phyloP scores from a whole-genome alignment of 2,888 invertebrate species.

The Rhogogaster chlorosoma region DNA sequence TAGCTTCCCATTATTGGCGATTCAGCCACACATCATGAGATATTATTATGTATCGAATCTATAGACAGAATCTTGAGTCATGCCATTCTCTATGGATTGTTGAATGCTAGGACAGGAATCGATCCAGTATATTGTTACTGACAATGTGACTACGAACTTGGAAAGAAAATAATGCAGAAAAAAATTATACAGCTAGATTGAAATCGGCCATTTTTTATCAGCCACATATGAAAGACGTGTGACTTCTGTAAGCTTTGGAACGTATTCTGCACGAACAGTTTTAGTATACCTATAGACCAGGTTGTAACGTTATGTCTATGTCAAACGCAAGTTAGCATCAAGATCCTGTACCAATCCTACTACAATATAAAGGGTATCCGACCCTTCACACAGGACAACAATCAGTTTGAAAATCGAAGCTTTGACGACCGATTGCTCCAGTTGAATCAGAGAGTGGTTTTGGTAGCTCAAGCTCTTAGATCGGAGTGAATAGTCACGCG shows the following conservation, averaged over 20 bases:
- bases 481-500: conserved; percentile 12
- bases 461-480: conserved; percentile 13
- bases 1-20: no score
- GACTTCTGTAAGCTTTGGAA: no score
- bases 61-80: no score
- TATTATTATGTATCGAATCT: no score
- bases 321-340: background rate
- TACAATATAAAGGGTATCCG: background rate
- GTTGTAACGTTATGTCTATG: background rate
- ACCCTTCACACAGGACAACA: background rate
- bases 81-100: no score
- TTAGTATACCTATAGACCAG: background rate
- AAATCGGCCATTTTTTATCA: no score
- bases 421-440: background rate
- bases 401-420: conserved; percentile 4
- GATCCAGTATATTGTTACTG: no score
- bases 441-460: background rate
- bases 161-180: background rate
- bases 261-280: background rate
- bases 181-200: no score
- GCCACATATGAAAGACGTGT: no score
- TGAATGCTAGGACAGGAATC: no score
- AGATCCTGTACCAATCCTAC: background rate
- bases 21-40: no score
- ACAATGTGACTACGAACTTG: no score